Percentiles rank a stretch among this genome's conserved stretches.
phyloP scores from a whole-genome alignment of 2,888 invertebrate genomes.

The Lasioglossum leucozonium region DNA sequence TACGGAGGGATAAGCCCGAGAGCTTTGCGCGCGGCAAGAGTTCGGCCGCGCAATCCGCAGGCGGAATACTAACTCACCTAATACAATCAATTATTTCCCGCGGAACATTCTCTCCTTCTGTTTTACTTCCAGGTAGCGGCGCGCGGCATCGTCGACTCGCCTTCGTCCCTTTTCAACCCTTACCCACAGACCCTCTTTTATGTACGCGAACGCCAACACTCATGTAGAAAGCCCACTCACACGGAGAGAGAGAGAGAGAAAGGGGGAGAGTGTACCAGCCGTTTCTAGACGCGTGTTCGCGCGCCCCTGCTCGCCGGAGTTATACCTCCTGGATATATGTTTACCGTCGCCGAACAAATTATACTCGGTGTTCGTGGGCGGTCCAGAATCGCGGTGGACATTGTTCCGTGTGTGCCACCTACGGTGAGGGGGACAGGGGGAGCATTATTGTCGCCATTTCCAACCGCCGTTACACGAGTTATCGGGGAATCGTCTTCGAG shows the following conservation, averaged over 20 bases:
- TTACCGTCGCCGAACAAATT: conserved; percentile 38
- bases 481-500: conserved; percentile 4
- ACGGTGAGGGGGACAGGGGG: not conserved
- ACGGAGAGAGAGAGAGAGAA: no score
- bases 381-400: conserved; percentile 27
- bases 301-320: conserved; percentile 19
- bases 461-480: conserved; percentile 18
- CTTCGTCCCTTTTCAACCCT: conserved; percentile 60
- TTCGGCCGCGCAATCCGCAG: conserved; percentile 77
- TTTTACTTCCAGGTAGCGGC: conserved; percentile 77
- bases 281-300: conserved; percentile 23
- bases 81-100: conserved; percentile 84
- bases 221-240: not conserved
- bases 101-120: conserved; percentile 79
- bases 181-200: conserved; percentile 36
- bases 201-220: conserved; percentile 33
- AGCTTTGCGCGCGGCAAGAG: conserved; percentile 70
- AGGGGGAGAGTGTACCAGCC: not conserved
- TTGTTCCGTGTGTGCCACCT: conserved; percentile 19
- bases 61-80: conserved; percentile 83
- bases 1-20: conserved; percentile 48
- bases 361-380: conserved; percentile 23
- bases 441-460: conserved; percentile 11
- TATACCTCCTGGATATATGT: conserved; percentile 32
- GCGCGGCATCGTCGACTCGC: conserved; percentile 54